Percentiles rank a stretch among this genome's conserved stretches.
phyloP scores from a whole-genome alignment of 2,888 invertebrate genomes.

The Pseudococcus jackbeardsleyi region DNA sequence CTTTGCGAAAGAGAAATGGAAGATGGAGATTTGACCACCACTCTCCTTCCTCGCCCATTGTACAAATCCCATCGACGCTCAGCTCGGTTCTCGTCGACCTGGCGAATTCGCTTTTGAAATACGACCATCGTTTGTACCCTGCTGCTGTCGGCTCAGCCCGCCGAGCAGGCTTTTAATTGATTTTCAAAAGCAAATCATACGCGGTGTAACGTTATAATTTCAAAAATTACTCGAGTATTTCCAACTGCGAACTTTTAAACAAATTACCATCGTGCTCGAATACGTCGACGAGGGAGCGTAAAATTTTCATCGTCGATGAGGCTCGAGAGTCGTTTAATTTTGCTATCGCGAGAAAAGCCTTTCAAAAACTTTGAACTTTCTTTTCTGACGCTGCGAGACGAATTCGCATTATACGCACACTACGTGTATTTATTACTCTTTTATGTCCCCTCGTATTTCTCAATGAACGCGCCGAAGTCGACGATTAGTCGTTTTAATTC shows the following conservation, averaged over 20 bases:
- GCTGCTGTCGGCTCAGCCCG: not conserved
- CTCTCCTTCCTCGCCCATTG: not conserved
- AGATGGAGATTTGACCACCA: not conserved
- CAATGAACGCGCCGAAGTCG: not conserved
- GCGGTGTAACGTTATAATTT: conserved; percentile 13
- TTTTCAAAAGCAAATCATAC: conserved; percentile 14
- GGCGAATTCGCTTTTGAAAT: not conserved
- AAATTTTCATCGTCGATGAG: not conserved
- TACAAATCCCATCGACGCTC: not conserved
- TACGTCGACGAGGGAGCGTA: not conserved
- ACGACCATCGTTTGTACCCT: not conserved
- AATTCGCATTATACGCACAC: not conserved
- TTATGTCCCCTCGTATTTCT: not conserved
- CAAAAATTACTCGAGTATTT: not conserved
- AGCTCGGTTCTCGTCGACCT: not conserved
- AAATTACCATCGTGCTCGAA: not conserved
- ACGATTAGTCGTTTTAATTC: not conserved
- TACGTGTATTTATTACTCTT: not conserved
- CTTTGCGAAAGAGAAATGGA: not conserved
- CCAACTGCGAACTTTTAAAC: not conserved
- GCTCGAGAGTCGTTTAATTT: not conserved
- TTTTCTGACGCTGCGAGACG: not conserved
- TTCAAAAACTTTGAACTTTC: not conserved
- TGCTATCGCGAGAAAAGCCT: not conserved
- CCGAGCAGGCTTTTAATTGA: conserved; percentile 1